Conservation (phyloP, 1,140 invertebrate genomes). For the Drosophila grimshawi region DNA sequence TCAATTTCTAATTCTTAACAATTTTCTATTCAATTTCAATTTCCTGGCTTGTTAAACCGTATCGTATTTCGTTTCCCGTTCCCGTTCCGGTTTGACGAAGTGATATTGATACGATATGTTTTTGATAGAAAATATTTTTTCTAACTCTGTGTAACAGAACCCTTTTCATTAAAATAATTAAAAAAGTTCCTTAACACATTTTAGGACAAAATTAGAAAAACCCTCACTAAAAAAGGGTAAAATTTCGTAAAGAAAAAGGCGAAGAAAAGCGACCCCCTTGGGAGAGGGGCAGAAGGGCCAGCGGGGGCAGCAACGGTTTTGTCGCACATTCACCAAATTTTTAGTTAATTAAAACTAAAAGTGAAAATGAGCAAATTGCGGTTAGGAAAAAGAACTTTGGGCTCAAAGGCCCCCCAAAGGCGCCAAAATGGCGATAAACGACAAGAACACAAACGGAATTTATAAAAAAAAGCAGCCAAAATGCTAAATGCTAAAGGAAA, state of each 20-base stretch:
- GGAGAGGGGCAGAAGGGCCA: neutral
- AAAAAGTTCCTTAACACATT: neutral
- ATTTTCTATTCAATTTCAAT: no score
- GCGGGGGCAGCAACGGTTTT: neutral
- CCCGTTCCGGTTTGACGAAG: no score
- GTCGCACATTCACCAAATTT: constrained; percentile 54
- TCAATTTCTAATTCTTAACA: no score
- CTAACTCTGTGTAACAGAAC: no score
- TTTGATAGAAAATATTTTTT: no score
- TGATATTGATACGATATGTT: no score
- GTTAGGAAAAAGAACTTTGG: constrained; percentile 74
- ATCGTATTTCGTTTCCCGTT: no score
- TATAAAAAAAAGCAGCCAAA: constrained; percentile 47
- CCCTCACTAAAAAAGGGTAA: neutral
- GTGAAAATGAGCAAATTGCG: constrained; percentile 78
- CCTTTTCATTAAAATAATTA: no score
- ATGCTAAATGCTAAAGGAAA: constrained; percentile 5
- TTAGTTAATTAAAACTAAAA: constrained; percentile 83
- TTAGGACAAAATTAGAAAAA: neutral
- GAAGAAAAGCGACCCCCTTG: neutral
- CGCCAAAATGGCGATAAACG: constrained; percentile 37
- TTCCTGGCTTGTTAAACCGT: no score
- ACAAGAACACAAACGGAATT: constrained; percentile 41
- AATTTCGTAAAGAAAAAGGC: neutral
- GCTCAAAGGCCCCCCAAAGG: neutral